Conservation (phyloP, 2,797 vertebrate genomes). For the Aplochiton taeniatus region DNA sequence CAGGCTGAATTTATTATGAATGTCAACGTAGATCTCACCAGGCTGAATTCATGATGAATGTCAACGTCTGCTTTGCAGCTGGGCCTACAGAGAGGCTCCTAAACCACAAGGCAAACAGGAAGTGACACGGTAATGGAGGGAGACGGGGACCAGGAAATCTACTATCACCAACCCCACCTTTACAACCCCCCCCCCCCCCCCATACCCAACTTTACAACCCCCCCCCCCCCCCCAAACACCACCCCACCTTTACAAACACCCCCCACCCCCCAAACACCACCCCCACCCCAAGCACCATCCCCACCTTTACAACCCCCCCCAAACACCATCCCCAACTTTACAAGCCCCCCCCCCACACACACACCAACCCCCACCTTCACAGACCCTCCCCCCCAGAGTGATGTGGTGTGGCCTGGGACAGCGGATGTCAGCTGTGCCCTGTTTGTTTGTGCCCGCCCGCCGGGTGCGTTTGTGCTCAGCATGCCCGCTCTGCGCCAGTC, state of each 20-base stretch:
- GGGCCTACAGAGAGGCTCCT: too few species aligned
- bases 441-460: slow-evolving; percentile 1
- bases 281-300: too few species aligned
- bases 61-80: neutral
- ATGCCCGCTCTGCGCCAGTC: neutral
- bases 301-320: neutral
- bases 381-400: neutral
- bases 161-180: neutral
- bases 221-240: slow-evolving; percentile 8
- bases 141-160: slow-evolving; percentile 5
- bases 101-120: too few species aligned
- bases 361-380: too few species aligned
- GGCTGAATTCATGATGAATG: slow-evolving; percentile 58
- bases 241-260: slow-evolving; percentile 8
- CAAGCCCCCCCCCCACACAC: neutral
- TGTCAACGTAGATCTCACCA: slow-evolving; percentile 40
- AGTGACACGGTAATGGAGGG: slow-evolving; percentile 7
- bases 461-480: slow-evolving; percentile 13
- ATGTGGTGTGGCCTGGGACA: slow-evolving; percentile 5
- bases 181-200: neutral
- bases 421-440: slow-evolving; percentile 9
- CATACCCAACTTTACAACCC: too few species aligned
- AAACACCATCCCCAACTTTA: too few species aligned
- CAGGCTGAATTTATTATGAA: slow-evolving; percentile 54
- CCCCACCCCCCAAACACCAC: too few species aligned